Conservation (phyloP, 1,140 invertebrate genomes). For the Carposina sasakii region DNA sequence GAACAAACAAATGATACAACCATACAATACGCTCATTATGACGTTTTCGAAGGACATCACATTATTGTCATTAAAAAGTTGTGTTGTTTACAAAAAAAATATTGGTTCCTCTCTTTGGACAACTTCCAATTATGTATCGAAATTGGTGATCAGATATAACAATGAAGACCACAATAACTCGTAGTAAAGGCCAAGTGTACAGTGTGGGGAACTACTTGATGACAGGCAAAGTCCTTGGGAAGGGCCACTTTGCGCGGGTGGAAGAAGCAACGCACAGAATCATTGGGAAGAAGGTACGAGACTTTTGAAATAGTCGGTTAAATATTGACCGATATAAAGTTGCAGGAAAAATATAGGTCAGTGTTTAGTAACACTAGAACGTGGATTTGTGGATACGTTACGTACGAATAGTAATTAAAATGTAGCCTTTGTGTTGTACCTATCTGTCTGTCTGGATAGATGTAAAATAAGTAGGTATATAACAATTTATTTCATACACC, state of each 20-base stretch:
- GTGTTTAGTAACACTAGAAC: too few relatives aligned
- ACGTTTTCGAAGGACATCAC: conserved; percentile 37
- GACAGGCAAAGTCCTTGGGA: conserved; percentile 73
- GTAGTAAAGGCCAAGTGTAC: conserved; percentile 53
- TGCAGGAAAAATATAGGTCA: too few relatives aligned
- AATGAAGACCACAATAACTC: conserved; percentile 39
- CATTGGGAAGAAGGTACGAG: conserved; percentile 73
- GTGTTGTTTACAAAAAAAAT: conserved; percentile 21
- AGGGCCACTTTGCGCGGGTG: conserved; percentile 76
- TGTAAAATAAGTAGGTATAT: too few relatives aligned
- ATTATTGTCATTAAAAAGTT: conserved; percentile 24
- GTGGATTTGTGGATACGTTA: too few relatives aligned
- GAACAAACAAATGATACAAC: conserved; percentile 25
- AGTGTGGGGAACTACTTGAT: conserved; percentile 75
- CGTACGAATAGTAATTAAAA: too few relatives aligned
- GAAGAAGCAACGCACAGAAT: conserved; percentile 74
- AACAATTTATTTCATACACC: too few relatives aligned
- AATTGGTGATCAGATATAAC: conserved; percentile 30
- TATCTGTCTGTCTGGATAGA: too few relatives aligned
- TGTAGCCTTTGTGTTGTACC: too few relatives aligned
- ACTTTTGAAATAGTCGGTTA: too few relatives aligned
- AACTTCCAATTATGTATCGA: conserved; percentile 33
- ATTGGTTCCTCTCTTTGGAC: conserved; percentile 19
- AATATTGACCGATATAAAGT: too few relatives aligned
- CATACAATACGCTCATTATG: conserved; percentile 30